phyloP scores from a whole-genome alignment of 2,113 vertebrate genomes.

The Elachura formosa region DNA sequence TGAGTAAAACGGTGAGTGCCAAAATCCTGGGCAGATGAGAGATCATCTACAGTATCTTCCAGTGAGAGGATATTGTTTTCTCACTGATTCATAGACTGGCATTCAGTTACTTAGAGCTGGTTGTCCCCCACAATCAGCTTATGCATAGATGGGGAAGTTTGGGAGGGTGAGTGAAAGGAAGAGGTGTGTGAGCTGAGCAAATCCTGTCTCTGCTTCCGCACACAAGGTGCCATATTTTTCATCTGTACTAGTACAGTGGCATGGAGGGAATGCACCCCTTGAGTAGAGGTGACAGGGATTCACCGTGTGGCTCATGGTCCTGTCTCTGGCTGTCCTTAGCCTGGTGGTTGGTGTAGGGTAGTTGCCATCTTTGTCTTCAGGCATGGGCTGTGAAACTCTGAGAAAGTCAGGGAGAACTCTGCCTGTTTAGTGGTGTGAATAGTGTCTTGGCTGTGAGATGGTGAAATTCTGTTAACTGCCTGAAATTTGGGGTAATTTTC shows the following conservation, averaged over 20 bases:
- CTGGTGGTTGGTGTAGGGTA: accelerated
- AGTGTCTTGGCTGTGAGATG: background rate
- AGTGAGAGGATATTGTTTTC: background rate
- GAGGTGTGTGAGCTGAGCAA: background rate
- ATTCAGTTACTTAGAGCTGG: background rate
- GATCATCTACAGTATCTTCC: background rate
- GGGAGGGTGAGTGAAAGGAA: accelerated
- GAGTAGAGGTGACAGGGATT: background rate
- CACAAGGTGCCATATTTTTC: accelerated
- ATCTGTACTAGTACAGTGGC: background rate
- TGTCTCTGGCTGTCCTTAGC: background rate
- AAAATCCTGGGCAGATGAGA: background rate
- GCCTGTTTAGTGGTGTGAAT: background rate
- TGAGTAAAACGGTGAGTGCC: background rate
- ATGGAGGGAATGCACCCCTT: accelerated
- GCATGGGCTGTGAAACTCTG: background rate
- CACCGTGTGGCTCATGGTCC: accelerated
- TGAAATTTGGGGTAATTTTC: background rate
- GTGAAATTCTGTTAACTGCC: background rate
- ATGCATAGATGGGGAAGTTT: background rate
- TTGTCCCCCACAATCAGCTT: background rate
- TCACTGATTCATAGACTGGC: background rate
- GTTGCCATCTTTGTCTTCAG: background rate
- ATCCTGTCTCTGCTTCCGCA: accelerated
- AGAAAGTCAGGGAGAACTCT: background rate